Base-by-base conservation (phyloP, 2,797 vertebrate genomes). In the Phylloscopus collybita region DNA sequence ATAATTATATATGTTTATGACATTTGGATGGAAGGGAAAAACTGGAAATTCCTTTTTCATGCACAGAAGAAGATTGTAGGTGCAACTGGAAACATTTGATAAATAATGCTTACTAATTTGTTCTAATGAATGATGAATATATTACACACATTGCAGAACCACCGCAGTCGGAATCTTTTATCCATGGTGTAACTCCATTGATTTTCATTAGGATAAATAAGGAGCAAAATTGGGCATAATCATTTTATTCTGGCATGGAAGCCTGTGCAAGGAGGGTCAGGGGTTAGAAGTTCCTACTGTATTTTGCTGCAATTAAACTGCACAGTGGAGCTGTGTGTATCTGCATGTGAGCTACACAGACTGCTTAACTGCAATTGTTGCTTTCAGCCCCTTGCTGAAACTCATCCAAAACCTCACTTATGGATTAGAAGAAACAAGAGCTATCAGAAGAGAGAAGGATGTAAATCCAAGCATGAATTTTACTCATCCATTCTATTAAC, bases 401-500 rank as follows among this genome's bases (percentile, higher is more conserved):
- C 59, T 76, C 25, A 75, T 95, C 60, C 92, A 92, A 87, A 66
- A 94, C 59, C 32, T 92, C 40, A 38, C 45, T 70, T 87, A 66
- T 7, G n/a, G 73, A 50, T 87, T 71, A 88, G 53, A 96, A 87
- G 88, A 70, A 91, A 93, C 11, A 34, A 81, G 66, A 80, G 57
- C 88, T 92, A 70, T 80, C 44, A 57, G 66, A 80, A 93, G 49
- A 85, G 18, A 59, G 67, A 75, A 79, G 61, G 80, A 91, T 80
- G 10, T 93, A 90, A 88, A 92, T 85, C 70, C 80, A 92, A 88
- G 62, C 49, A 56, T 94, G 86, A 78, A 80, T 96, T 87, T 94
- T 96, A 82, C 80, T 88, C 74, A 84, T 95, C 84, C 34, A 34
- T 94, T 81, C 87, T 72, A 80, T 62, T 97, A 96, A 96, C 93